These are phyloP conservation scores for Thamnaconus septentrionalis DNA, from an alignment of 2,113 vertebrate species.

Conservation along the genomic window DNA sequence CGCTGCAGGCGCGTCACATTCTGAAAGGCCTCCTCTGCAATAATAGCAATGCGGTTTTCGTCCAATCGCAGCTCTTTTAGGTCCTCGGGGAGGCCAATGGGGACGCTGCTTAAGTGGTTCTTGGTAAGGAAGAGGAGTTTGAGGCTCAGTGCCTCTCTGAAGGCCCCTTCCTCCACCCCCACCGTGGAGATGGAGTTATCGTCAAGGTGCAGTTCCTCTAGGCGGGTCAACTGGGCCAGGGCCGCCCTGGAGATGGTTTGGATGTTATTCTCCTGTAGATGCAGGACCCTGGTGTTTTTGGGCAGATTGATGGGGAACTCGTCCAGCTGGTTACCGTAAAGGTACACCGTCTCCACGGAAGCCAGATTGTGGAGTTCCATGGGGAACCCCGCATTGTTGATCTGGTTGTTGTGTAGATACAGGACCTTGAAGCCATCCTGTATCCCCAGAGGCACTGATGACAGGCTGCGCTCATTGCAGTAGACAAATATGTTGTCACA, in stretches of 20 bases:
- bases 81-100: conserved; percentile 90
- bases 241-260: conserved; percentile 96
- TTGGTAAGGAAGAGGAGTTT: conserved; percentile 95
- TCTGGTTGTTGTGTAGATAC: conserved; percentile 99
- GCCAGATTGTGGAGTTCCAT: conserved; percentile 89
- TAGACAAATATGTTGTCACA: conserved; percentile 95
- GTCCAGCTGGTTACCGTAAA: conserved; percentile 96
- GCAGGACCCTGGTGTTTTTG: conserved; percentile 89
- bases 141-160: conserved; percentile 92
- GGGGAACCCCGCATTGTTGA: conserved; percentile 98
- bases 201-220: conserved; percentile 95
- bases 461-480: conserved; percentile 98
- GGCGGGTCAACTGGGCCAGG: conserved; percentile 87
- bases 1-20: conserved; percentile 92
- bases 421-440: conserved; percentile 93
- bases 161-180: conserved; percentile 95
- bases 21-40: conserved; percentile 93
- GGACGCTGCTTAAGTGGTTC: conserved; percentile 96
- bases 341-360: conserved; percentile 91
- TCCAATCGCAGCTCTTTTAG: conserved; percentile 93
- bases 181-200: conserved; percentile 98
- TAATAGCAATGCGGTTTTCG: conserved; percentile 92
- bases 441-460: conserved; percentile 98
- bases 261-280: conserved; percentile 98
- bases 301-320: conserved; percentile 98